Evolutionary conservation across 2,888 invertebrate genomes (phyloP), one percentile per base, ranked within the genome.

Genomic region (Neuroscelio doddi): DNA sequence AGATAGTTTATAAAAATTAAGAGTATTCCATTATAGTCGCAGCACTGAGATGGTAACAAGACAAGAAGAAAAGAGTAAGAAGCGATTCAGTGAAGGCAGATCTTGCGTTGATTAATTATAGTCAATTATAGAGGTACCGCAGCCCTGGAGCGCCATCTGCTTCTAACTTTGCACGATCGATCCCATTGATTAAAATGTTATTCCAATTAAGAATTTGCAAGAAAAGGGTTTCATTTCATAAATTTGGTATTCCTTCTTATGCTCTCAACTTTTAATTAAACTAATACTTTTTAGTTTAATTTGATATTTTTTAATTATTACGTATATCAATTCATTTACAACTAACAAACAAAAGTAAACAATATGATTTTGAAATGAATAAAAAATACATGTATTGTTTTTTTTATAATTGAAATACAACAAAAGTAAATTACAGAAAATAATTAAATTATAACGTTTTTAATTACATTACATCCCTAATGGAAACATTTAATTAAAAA

Each of bases 101-200:
- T 38, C 38, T 38, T 15, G 17, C 8, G 38, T 38, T 38, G 38
- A 38, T 38, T 38, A 38, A 38, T 38, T 38, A 17, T 16, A 38
- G 38, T 16, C 38, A 38, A 38, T 38, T 38, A 38, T 38, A 38
- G 38, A 38, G 38, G 38, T 16, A 38, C 8, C 38, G 38, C 17
- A 38, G 15, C 16, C 38, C 38, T 9, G 38, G 17, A 38, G 38
- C 38, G 38, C 38, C 38, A 38, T 38, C 38, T 38, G 38, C 16
- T 38, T 38, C 17, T 16, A 38, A 38, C 38, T 38, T 38, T 9
- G 9, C 38, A 17, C 38, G 38, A 38, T 38, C 38, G 38, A 38
- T 38, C 15, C 17, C 38, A 38, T 38, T 38, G 38, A 38, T 38
- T 38, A 38, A 38, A 38, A 15, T 38, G 38, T 38, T 38, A 38